Evolutionary conservation across 2,113 vertebrate species (phyloP).

Genomic region (Cervus canadensis): DNA sequence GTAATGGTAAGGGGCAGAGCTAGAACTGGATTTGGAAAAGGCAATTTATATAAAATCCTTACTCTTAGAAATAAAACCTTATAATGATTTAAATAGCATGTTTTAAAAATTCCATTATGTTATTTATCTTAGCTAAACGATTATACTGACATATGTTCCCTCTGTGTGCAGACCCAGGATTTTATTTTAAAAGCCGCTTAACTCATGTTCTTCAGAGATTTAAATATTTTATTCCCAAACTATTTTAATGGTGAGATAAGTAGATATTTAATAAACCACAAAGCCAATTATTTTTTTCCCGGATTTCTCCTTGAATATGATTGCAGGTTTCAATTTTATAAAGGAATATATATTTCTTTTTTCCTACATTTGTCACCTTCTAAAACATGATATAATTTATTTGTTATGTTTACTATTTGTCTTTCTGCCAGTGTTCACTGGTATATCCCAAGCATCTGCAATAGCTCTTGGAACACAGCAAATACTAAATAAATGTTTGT

Average conservation of each 20-base stretch:
- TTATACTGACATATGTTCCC: neutral
- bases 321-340: neutral
- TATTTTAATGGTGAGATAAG: neutral
- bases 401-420: neutral
- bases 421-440: neutral
- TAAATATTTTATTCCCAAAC: constrained; percentile 14
- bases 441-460: neutral
- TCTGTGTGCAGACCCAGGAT: neutral
- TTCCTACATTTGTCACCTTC: neutral
- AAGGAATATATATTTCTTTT: neutral
- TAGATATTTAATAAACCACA: neutral
- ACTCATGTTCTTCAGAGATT: neutral
- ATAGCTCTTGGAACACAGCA: neutral
- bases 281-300: neutral
- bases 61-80: neutral
- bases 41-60: neutral
- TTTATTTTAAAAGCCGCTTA: neutral
- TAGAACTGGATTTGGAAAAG: neutral
- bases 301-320: neutral
- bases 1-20: neutral
- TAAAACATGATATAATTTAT: neutral
- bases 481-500: neutral
- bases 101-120: neutral
- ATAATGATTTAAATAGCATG: neutral
- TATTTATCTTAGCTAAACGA: neutral